Percentiles rank a stretch among this genome's conserved stretches.
Conservation (phyloP, 2,797 vertebrate species). For the Pelodytes ibericus region DNA sequence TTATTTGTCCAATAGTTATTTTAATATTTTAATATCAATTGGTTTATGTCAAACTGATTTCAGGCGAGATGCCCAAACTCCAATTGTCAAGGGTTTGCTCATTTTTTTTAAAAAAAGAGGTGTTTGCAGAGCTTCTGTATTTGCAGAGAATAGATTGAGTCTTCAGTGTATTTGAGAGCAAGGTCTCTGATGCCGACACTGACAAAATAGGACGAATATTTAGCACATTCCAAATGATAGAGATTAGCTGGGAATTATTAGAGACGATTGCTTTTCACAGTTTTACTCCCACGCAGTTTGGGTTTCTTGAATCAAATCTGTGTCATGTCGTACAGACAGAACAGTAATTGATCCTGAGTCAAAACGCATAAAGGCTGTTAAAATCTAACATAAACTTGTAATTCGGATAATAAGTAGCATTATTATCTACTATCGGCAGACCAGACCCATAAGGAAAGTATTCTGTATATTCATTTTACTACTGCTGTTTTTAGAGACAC, state of each 20-base stretch:
- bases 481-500: too few relatives aligned
- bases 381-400: background rate
- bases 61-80: too few relatives aligned
- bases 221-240: conserved; percentile 15
- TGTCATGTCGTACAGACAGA: conserved; percentile 14
- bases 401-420: conserved; percentile 7
- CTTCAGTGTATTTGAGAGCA: too few relatives aligned
- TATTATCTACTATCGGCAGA: background rate
- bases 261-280: conserved; percentile 38
- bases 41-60: too few relatives aligned
- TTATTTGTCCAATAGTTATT: too few relatives aligned
- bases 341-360: conserved; percentile 17
- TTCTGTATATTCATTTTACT: background rate
- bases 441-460: background rate
- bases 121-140: too few relatives aligned
- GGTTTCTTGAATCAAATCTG: background rate
- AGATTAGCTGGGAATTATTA: conserved; percentile 36
- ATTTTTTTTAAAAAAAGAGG: too few relatives aligned
- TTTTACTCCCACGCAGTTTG: conserved; percentile 32
- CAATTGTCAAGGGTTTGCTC: too few relatives aligned
- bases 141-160: too few relatives aligned
- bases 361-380: conserved; percentile 15
- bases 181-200: too few relatives aligned
- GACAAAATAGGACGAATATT: too few relatives aligned
- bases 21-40: too few relatives aligned